Conservation (phyloP, 2,797 vertebrate species). For the Lutjanus campechanus region DNA sequence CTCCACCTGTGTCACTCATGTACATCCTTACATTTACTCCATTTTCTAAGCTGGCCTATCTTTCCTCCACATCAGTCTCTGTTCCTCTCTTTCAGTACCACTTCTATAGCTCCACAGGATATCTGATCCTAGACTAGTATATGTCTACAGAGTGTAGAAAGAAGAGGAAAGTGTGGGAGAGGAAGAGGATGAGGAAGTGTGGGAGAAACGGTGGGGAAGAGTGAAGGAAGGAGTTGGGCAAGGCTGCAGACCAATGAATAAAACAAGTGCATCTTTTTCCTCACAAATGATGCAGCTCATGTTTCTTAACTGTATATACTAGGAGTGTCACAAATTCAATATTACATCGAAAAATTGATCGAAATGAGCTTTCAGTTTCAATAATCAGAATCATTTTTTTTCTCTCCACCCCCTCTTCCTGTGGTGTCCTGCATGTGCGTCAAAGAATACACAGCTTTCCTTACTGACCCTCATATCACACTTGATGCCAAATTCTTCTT, state of each 20-base stretch:
- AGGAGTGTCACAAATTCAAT: too few species aligned
- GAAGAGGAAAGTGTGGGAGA: neutral
- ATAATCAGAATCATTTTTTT: too few species aligned
- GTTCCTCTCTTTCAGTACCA: neutral
- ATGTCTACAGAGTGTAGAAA: constrained; percentile 1
- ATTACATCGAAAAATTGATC: too few species aligned
- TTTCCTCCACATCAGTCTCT: neutral
- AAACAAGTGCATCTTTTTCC: constrained; percentile 24
- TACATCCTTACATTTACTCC: neutral
- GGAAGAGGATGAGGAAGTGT: neutral
- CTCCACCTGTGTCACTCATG: neutral
- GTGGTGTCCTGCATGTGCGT: too few species aligned
- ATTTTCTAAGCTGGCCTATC: neutral
- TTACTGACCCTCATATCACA: too few species aligned
- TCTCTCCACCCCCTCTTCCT: too few species aligned
- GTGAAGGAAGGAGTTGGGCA: neutral
- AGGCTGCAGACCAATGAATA: constrained; percentile 30
- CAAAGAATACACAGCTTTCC: too few species aligned
- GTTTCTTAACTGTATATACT: constrained; percentile 4
- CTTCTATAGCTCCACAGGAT: neutral
- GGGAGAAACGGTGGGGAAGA: neutral
- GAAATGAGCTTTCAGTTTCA: too few species aligned
- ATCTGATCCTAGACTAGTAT: neutral
- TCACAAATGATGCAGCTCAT: constrained; percentile 19
- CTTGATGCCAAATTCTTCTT: too few species aligned